Conservation (phyloP, 2,888 invertebrate species). For the Drosophila melanosoma region DNA sequence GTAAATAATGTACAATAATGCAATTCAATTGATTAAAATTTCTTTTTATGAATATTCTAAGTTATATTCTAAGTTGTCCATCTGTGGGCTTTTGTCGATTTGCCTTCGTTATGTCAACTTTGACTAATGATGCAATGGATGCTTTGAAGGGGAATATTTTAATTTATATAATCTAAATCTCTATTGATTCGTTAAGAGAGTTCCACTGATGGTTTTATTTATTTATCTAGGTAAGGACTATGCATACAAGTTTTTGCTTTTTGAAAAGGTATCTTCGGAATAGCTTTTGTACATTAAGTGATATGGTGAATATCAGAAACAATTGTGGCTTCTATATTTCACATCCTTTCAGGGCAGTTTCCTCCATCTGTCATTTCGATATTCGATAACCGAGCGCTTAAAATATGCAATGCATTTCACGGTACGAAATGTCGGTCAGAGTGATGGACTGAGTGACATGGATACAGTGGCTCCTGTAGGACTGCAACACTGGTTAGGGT, state of each 20-base stretch:
- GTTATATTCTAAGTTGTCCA: neutral
- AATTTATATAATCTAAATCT: neutral
- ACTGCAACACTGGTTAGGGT: neutral
- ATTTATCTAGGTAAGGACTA: neutral
- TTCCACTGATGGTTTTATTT: too few species aligned
- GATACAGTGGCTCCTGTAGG: conserved; percentile 1
- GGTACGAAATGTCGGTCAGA: conserved; percentile 8
- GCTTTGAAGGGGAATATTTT: neutral
- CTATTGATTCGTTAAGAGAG: neutral
- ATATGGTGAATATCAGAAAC: neutral
- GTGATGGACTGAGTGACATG: conserved; percentile 24
- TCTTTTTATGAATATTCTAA: neutral
- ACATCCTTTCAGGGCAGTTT: neutral
- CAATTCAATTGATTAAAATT: neutral
- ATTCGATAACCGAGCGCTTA: conserved; percentile 11
- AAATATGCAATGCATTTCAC: conserved; percentile 19
- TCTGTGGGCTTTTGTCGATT: neutral
- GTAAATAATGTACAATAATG: neutral
- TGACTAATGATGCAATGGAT: neutral
- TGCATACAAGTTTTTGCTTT: neutral
- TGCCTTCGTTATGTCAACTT: neutral
- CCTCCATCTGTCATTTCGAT: neutral
- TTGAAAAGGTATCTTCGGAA: neutral
- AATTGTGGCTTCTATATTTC: neutral
- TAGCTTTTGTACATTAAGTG: neutral